Evolutionary conservation across 2,113 vertebrate genomes (phyloP).

Genomic region (Anthoscopus minutus): DNA sequence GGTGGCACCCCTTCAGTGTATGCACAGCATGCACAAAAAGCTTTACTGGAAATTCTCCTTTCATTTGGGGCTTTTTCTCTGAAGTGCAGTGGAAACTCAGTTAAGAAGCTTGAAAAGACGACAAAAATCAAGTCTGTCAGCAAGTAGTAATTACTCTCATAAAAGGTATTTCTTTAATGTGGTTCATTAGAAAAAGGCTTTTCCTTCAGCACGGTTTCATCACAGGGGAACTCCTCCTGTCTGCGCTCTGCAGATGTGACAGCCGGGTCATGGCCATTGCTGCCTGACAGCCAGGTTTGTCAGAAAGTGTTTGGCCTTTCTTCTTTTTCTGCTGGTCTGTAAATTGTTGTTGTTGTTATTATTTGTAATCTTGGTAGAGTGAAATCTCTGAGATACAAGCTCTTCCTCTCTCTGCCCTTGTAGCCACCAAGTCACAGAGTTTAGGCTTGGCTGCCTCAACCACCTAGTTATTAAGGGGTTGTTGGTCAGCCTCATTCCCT

Average conservation of each 20-base stretch:
- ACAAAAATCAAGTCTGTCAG: conserved; percentile 2
- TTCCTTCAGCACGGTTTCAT: neutral
- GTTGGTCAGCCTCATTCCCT: neutral
- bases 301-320: neutral
- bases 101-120: neutral
- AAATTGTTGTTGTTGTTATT: neutral
- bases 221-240: neutral
- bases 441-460: neutral
- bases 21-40: neutral
- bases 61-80: neutral
- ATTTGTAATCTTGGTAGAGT: neutral
- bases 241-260: neutral
- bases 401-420: neutral
- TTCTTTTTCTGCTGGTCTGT: neutral
- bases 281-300: neutral
- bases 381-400: neutral
- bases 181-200: neutral
- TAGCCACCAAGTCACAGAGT: neutral
- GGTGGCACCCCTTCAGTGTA: neutral
- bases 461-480: neutral
- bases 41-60: conserved; percentile 19
- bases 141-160: neutral
- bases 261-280: neutral
- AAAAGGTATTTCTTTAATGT: neutral
- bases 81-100: conserved; percentile 14